Evolutionary conservation across 2,888 invertebrate genomes (phyloP).

Genomic region (Tuta absoluta): DNA sequence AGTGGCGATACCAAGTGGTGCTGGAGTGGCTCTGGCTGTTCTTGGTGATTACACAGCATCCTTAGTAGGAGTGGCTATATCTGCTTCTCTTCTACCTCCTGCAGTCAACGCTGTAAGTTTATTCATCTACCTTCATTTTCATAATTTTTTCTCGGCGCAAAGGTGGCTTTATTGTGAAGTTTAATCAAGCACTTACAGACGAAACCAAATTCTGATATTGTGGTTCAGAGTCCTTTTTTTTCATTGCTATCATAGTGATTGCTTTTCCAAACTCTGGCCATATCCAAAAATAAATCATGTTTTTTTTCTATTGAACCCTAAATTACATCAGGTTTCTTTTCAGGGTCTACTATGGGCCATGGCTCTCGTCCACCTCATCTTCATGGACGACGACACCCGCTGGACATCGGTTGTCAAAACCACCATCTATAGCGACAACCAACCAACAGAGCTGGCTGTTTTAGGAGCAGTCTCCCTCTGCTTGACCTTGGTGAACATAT

Average conservation of each 20-base stretch:
- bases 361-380: conserved; percentile 78
- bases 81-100: conserved; percentile 89
- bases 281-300: too few relatives aligned
- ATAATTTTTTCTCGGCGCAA: neutral
- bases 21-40: conserved; percentile 88
- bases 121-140: neutral
- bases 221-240: too few relatives aligned
- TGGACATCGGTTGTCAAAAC: conserved; percentile 65
- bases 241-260: too few relatives aligned
- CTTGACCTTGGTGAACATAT: conserved; percentile 87
- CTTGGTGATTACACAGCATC: conserved; percentile 90
- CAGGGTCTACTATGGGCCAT: conserved; percentile 85
- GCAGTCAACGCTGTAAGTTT: conserved; percentile 87
- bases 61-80: conserved; percentile 90
- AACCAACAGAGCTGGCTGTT: conserved; percentile 82
- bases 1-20: conserved; percentile 89
- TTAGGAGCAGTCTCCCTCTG: conserved; percentile 86
- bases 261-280: too few relatives aligned
- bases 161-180: too few relatives aligned
- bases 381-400: conserved; percentile 66
- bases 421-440: conserved; percentile 80
- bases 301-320: too few relatives aligned
- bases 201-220: too few relatives aligned
- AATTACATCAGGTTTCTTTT: too few relatives aligned
- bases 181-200: too few relatives aligned